Conservation (phyloP, 2,797 vertebrate species). For the Otus scops region DNA sequence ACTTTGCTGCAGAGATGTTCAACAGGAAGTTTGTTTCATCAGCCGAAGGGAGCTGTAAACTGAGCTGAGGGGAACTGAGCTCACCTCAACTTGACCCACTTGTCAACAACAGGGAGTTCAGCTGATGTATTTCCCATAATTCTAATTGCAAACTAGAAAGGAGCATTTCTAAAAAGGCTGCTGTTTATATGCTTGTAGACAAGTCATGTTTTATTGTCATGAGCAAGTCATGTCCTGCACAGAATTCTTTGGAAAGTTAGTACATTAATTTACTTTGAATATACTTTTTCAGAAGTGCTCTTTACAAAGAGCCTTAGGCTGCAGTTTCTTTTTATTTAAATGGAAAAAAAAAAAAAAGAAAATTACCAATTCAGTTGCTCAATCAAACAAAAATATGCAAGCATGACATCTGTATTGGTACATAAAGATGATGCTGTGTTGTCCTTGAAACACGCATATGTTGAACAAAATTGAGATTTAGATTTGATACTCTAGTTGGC, state of each 20-base stretch:
- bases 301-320: background rate
- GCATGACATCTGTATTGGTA: background rate
- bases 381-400: background rate
- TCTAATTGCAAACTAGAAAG: background rate
- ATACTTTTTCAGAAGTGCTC: background rate
- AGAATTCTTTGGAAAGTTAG: background rate
- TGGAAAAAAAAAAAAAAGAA: background rate
- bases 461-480: background rate
- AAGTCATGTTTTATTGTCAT: background rate
- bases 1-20: slow-evolving; percentile 20
- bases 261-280: background rate
- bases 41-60: slow-evolving; percentile 59
- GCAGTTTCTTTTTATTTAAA: background rate
- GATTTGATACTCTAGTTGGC: background rate
- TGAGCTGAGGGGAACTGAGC: slow-evolving; percentile 6
- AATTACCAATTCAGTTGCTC: background rate
- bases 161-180: background rate
- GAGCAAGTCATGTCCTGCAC: background rate
- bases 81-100: slow-evolving; percentile 70
- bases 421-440: background rate
- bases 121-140: slow-evolving; percentile 35
- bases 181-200: background rate
- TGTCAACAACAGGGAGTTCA: slow-evolving; percentile 40
- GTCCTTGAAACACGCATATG: background rate
- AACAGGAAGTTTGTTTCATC: slow-evolving; percentile 66